Evolutionary conservation across 2,888 invertebrate species (phyloP), one percentile per base, ranked within the genome.

Genomic region (Meiosimyza decipiens): DNA sequence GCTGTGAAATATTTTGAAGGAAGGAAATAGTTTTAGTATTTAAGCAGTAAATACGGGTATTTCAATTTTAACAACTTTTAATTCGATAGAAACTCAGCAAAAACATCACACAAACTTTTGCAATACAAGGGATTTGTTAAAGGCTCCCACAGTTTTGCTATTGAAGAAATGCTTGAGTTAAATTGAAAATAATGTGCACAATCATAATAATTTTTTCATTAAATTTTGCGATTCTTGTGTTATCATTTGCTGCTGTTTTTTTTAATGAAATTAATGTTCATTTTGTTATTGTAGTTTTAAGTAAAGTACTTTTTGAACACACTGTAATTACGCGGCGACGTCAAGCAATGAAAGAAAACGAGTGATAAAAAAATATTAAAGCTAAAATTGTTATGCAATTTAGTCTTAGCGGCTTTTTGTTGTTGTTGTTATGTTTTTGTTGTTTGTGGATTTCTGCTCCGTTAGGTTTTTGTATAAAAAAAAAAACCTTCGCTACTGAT

Each of bases 161-260:
- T 9, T 40, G 1, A 7, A 40, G 9, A 40, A 40, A 40, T 40
- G 40, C 9, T 9, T 18, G 18, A 11, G 54, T 22, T 63, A 64
- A 71, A 64, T 55, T 55, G 63, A 63, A 71, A 64, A 64, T 71
- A 64, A 63, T 63, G 63, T 64, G 13, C 13, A 18, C 54, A 54
- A 40, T 40, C 40, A 40, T 40, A 40, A 71, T 62, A n/a, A 33
- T 52, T 62, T 62, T n/a, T 40, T 7, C 11, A n/a, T 66, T 33
- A n/a, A 49, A 18, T 12, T 47, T 63, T 13, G 6, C 15, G 0
- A 40, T 28, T 12, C 15, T 40, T 60, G 6, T 28, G 51, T 6
- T 49, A 51, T n/a, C 18, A 22, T 49, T 28, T 57, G 28, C 28
- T n/a, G 3, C 6, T 11, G 11, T 49, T 49, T 51, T 13, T 64